These are phyloP conservation scores for Ceyx cyanopectus DNA, from an alignment of 2,113 vertebrate species.

Conservation along the genomic window DNA sequence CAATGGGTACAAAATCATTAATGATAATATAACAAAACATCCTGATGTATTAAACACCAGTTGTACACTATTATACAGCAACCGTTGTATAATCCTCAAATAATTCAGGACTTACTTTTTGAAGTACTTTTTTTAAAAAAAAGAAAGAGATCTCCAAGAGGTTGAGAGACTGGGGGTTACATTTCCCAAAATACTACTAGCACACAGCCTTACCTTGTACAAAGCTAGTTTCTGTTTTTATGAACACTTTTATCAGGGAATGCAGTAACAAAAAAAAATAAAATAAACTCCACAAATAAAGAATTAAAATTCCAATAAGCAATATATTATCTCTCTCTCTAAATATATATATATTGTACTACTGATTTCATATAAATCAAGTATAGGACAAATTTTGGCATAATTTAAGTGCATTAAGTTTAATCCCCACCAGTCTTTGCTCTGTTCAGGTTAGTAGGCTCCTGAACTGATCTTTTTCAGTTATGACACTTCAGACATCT, in stretches of 20 bases:
- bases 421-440: not conserved
- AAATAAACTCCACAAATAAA: not conserved
- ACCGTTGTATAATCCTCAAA: not conserved
- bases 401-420: slow-evolving; percentile 38
- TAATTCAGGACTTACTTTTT: not conserved
- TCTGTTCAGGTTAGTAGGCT: not conserved
- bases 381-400: slow-evolving; percentile 58
- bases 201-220: not conserved
- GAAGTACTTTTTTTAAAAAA: not conserved
- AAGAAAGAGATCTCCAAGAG: not conserved
- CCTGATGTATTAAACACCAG: not conserved
- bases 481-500: not conserved
- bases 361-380: slow-evolving; percentile 56
- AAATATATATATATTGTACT: not conserved
- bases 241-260: not conserved
- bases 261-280: not conserved
- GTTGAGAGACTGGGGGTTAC: not conserved
- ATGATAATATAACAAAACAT: not conserved
- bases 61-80: slow-evolving; percentile 15
- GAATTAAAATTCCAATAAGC: not conserved
- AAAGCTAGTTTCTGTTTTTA: not conserved
- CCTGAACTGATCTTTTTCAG: not conserved
- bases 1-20: slow-evolving; percentile 36
- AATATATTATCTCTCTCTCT: not conserved
- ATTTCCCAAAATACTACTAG: not conserved